Base-by-base conservation (phyloP, 2,797 vertebrate species). In the Trachurus trachurus region DNA sequence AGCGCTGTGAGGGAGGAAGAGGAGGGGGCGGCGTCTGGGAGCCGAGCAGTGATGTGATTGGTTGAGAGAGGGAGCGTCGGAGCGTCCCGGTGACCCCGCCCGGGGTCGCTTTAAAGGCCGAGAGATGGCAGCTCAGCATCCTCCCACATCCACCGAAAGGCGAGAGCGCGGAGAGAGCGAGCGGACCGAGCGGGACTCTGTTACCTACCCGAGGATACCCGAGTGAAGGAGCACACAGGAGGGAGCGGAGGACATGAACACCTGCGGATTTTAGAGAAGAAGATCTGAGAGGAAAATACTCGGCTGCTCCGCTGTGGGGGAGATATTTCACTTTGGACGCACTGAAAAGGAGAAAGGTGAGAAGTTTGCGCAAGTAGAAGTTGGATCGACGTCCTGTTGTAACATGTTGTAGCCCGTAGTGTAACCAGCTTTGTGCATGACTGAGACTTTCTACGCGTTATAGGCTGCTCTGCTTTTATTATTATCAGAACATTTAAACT, bases 81-180 rank as follows among this genome's bases (percentile, higher is more conserved):
- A 72, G 93, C 92, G 80, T 84, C 91, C 65, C 76, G 81, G 90
- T 93, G 95, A 94, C 92, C 94, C 90, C 94, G 89, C 93, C 95
- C 93, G 94, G 87, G 93, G 56, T 58, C 74, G 94, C 95, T 96
- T 97, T 97, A 98, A 97, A 97, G 96, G 94, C 93, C 91, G 88
- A 87, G 94, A 94, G 95, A 96, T 96, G 96, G 96, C 95, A 95
- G 95, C 59, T 86, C 81, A 80, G 66, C 74, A 79, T 85, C 88
- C 85, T 82, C 73, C 79, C 83, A 75, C 76, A 80, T 42, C 71
- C 87, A 76, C 64, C 6, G 13, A 60, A 67, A 64, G 69, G 31
- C 49, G 59, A 72, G n/a, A 67, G 65, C 29, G 15, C n/a, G 49
- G 40, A 72, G 58, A 12, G 45, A 68, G 42, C 31, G 56, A 76